Conservation (phyloP, 1,140 invertebrate genomes). For the Drosophila lacertosa region DNA sequence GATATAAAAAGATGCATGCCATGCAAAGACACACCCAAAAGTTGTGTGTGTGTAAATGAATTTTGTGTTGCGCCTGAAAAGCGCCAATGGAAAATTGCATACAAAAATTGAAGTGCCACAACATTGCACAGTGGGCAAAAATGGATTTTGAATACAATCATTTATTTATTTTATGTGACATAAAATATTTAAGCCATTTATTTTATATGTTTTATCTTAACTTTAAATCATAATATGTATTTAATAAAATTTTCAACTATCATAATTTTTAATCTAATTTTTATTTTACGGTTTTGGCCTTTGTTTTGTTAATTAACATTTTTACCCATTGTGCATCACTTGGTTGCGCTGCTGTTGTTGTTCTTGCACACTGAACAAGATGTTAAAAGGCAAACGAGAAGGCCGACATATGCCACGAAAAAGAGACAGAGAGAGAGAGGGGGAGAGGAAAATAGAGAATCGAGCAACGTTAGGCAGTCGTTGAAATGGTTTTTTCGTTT, state of each 20-base stretch:
- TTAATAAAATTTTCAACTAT: too few relatives aligned
- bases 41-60: conserved; percentile 39
- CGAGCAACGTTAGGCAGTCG: conserved; percentile 36
- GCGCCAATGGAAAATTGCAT: conserved; percentile 48
- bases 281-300: background rate
- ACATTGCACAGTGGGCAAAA: conserved; percentile 41
- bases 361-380: conserved; percentile 39
- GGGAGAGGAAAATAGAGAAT: background rate
- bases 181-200: too few relatives aligned
- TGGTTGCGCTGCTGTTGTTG: background rate
- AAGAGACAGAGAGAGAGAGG: background rate
- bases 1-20: conserved; percentile 63
- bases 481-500: conserved; percentile 70
- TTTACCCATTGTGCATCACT: conserved; percentile 46
- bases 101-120: conserved; percentile 50
- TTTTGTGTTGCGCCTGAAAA: conserved; percentile 40
- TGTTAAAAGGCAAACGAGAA: conserved; percentile 67
- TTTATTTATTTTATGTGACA: too few relatives aligned
- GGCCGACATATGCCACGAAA: conserved; percentile 46
- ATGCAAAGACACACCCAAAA: conserved; percentile 1
- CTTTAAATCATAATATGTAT: conserved; percentile 1
- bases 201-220: background rate
- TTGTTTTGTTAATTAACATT: background rate
- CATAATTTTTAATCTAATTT: background rate
- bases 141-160: background rate